Percentiles rank a stretch among this genome's conserved stretches.
Evolutionary conservation across 23 tunicate genomes (phyloP).

Genomic region (Phallusia fumigata): DNA sequence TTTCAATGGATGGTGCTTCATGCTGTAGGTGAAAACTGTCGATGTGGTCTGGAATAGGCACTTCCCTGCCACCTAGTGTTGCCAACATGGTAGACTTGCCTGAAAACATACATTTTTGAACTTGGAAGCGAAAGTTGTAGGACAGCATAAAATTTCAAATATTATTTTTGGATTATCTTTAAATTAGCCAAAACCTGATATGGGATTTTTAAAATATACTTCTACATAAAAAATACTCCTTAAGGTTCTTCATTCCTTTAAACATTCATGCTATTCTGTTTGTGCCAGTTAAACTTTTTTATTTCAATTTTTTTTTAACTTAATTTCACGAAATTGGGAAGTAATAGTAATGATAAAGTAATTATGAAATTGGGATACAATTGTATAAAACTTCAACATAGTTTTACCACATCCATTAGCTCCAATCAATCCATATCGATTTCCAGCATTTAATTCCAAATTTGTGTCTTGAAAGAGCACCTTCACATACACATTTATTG

Average conservation of each 20-base stretch:
- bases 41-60: slow-evolving; percentile 85
- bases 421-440: slow-evolving; percentile 88
- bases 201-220: too few species aligned
- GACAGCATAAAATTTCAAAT: too few species aligned
- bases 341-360: background rate
- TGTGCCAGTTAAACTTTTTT: too few species aligned
- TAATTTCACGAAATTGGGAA: background rate
- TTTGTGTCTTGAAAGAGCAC: slow-evolving; percentile 88
- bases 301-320: background rate
- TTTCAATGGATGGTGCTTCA: slow-evolving; percentile 62
- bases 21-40: slow-evolving; percentile 67
- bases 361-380: background rate
- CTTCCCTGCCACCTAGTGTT: slow-evolving; percentile 65
- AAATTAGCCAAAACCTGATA: too few species aligned
- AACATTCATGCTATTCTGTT: too few species aligned
- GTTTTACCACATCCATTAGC: slow-evolving; percentile 91
- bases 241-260: too few species aligned
- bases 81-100: slow-evolving; percentile 87
- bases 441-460: slow-evolving; percentile 85
- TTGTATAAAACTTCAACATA: background rate
- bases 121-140: too few species aligned
- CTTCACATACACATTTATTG: slow-evolving; percentile 16
- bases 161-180: too few species aligned
- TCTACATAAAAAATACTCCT: too few species aligned
- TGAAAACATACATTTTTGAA: slow-evolving; percentile 11